Conservation (phyloP, 2,888 invertebrate genomes). For the Mactromeris polynyma region DNA sequence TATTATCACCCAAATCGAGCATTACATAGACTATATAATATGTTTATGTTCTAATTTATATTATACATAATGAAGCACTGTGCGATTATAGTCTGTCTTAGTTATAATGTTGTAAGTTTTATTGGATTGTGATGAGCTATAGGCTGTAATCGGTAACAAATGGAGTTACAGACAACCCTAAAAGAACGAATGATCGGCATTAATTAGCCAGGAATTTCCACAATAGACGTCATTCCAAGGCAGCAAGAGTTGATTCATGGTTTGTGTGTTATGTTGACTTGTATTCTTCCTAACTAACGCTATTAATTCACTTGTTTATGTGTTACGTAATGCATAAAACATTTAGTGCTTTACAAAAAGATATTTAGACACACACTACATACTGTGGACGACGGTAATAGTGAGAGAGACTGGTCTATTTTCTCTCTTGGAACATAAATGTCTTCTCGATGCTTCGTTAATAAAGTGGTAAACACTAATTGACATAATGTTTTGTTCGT, state of each 20-base stretch:
- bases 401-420: background rate
- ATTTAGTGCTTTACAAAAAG: background rate
- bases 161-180: background rate
- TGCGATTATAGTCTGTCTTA: conserved; percentile 24
- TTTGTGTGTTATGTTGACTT: background rate
- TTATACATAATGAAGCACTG: conserved; percentile 29
- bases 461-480: background rate
- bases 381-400: background rate
- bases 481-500: background rate
- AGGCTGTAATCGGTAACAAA: conserved; percentile 11
- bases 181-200: background rate
- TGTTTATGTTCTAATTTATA: conserved; percentile 44
- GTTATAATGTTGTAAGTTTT: conserved; percentile 30
- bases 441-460: background rate
- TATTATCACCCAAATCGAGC: conserved; percentile 27
- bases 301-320: background rate
- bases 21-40: conserved; percentile 16
- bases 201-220: conserved; percentile 19
- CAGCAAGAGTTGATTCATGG: background rate
- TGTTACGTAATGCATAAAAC: background rate
- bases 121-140: conserved; percentile 27
- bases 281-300: background rate
- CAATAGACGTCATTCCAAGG: conserved; percentile 19
- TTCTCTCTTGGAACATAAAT: background rate
- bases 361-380: background rate